Evolutionary conservation across 2,797 vertebrate genomes (phyloP), one percentile per base, ranked within the genome.

Genomic region (Sphenodon punctatus): DNA sequence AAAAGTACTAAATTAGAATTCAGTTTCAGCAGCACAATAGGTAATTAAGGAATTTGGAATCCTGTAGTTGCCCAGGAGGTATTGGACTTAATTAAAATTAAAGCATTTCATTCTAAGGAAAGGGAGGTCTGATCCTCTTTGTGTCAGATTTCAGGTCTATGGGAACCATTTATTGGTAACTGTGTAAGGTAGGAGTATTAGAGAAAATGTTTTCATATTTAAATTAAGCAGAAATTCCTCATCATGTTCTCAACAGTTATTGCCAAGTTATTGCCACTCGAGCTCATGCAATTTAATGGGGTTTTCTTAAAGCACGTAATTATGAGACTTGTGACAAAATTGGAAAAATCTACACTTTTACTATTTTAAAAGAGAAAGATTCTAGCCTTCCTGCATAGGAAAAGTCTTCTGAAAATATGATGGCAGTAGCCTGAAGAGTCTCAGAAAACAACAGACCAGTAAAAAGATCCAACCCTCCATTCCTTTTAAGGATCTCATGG

Each of bases 31-130:
- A 38, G 56, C 84, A 78, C 75, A 80, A 75, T 27, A 77, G 85
- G 82, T 84, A 94, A 95, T 84, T 73, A 88, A 86, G 74, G 78
- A 90, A 89, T 89, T 45, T 79, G 89, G 88, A 92, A 90, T 80
- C 56, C 60, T 87, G 73, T 67, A 70, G 65, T 79, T 88, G 89
- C 90, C 85, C 89, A 89, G 83, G 91, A 94, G 72, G 81, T 56
- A 87, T 74, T 78, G 70, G 79, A 90, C 75, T 92, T 88, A 93
- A 89, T 89, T 84, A 92, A 93, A 92, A 84, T 79, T 61, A 71
- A 91, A 88, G 64, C 61, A 61, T 90, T 87, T 89, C 69, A 90
- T 87, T 94, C 91, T 61, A 86, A 93, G 65, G 81, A 70, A 74
- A 69, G 74, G 30, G 14, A 7, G 45, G 68, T 74, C 67, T 77